Evolutionary conservation across 2,888 invertebrate species (phyloP).

Genomic region (Steinernema hermaphroditum): DNA sequence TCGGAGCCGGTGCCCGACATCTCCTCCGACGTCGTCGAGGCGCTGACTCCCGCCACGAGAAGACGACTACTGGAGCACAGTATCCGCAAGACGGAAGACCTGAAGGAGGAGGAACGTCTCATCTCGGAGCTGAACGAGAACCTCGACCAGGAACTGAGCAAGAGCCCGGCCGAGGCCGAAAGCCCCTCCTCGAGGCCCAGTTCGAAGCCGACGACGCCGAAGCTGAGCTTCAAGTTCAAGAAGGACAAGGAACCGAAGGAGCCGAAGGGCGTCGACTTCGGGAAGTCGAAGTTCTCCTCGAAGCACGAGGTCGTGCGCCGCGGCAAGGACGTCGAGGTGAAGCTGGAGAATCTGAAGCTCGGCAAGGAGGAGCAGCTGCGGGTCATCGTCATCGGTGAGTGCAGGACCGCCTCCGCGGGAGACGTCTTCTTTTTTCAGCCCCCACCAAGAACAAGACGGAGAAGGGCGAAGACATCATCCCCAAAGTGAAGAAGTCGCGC

Average conservation of each 20-base stretch:
- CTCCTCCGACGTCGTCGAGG: constrained; percentile 3
- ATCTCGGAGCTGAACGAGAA: constrained; percentile 27
- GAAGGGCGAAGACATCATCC: constrained; percentile 28
- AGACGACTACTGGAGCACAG: constrained; percentile 42
- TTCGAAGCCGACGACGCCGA: constrained; percentile 59
- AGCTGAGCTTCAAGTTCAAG: constrained; percentile 55
- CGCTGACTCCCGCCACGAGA: constrained; percentile 45
- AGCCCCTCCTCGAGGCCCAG: constrained; percentile 40
- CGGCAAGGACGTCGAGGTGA: constrained; percentile 59
- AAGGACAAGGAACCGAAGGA: constrained; percentile 45
- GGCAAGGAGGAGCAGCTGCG: constrained; percentile 62
- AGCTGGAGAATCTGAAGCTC: constrained; percentile 61
- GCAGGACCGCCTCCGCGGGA: background rate
- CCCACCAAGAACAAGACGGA: constrained; percentile 33
- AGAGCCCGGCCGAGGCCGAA: constrained; percentile 26
- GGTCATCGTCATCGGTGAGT: constrained; percentile 59
- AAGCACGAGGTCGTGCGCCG: constrained; percentile 61
- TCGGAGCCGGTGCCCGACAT: constrained; percentile 17
- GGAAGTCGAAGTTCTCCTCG: constrained; percentile 61
- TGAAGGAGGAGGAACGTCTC: constrained; percentile 35
- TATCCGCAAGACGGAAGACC: constrained; percentile 38
- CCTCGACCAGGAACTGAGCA: constrained; percentile 22
- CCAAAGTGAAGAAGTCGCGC: constrained; percentile 60
- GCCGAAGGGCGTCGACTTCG: constrained; percentile 53
- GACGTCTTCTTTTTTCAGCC: constrained; percentile 40